These are phyloP conservation scores for Pocota personata DNA, from an alignment of 2,888 invertebrate genomes.

Conservation along the genomic window DNA sequence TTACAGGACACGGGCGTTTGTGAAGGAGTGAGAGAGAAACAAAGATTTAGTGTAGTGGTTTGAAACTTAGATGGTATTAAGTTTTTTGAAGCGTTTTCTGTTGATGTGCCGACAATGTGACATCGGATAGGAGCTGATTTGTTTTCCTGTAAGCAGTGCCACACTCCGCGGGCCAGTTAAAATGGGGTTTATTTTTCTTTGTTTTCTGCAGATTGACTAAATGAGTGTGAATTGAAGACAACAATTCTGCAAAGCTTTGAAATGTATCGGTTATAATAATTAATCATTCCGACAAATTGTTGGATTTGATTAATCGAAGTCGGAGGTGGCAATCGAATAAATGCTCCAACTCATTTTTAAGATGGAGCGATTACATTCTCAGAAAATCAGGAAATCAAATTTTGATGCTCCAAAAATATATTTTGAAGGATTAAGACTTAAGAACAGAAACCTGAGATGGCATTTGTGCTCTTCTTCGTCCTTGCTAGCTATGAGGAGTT, in stretches of 20 bases:
- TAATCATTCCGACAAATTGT: conserved; percentile 48
- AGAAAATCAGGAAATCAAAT: background rate
- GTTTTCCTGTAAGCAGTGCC: background rate
- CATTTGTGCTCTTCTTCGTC: background rate
- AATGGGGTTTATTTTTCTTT: too few relatives aligned
- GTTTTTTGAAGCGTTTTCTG: background rate
- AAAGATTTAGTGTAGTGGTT: too few relatives aligned
- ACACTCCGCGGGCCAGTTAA: too few relatives aligned
- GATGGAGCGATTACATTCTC: background rate
- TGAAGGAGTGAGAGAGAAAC: too few relatives aligned
- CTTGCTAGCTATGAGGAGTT: background rate
- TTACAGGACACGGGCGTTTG: too few relatives aligned
- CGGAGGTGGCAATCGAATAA: background rate
- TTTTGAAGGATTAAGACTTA: background rate
- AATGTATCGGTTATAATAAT: conserved; percentile 43
- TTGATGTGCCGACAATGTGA: background rate
- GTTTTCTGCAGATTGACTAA: too few relatives aligned
- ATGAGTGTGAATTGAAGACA: conserved; percentile 27
- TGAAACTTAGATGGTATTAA: too few relatives aligned
- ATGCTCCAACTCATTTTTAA: background rate
- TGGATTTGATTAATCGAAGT: conserved; percentile 15
- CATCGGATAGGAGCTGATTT: background rate
- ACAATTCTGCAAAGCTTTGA: conserved; percentile 32
- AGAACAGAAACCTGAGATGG: background rate
- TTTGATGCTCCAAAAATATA: background rate